Base-by-base conservation (phyloP, 2,113 vertebrate genomes). In the Pungitius pungitius region DNA sequence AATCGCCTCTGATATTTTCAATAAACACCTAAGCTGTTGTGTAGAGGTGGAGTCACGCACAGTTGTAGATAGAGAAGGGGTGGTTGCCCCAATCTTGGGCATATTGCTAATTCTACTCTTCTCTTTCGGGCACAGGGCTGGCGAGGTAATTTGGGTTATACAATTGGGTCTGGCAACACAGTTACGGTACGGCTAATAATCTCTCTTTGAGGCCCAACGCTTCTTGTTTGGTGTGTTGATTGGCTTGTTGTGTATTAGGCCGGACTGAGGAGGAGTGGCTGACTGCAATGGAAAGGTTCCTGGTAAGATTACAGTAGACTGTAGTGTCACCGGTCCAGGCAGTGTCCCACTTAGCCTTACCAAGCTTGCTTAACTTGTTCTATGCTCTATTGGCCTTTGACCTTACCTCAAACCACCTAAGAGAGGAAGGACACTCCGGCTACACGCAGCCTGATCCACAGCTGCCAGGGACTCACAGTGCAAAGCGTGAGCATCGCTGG, bases 301-400 rank as follows among this genome's bases (percentile, higher is more conserved):
- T 18, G 75, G 86, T 89, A 85, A 89, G 86, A 89, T 88, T 82
- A 85, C 60, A 77, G 85, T 43, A 40, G 26, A 8, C 58, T 71
- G 69, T 69, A 51, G 78, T 82, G 78, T 82, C 62, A 56, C 56
- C 73, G 68, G 82, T 60, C 75, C 56, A 56, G 54, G 60, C 69
- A 35, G 60, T 24, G 62, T 80, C 75, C 81, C 63, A 81, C 57
- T 83, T 81, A 62, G 79, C 79, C 64, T 54, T 57, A 30, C 12
- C 62, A 37, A 82, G 75, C 80, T 73, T 69, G 67, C 80, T 86
- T 74, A 82, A 63, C 64, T 35, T 72, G 72, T 83, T 73, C 55
- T 65, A 30, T 72, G 52, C 66, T 78, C 83, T 26, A 80, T 17
- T 79, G 84, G 57, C 87, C 81, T 85, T 54, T 85, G 77, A 78